Evolutionary conservation across 37 sponge, comb jelly and placozoan genomes (phyloP).

Genomic region (Haliclona indistincta): DNA sequence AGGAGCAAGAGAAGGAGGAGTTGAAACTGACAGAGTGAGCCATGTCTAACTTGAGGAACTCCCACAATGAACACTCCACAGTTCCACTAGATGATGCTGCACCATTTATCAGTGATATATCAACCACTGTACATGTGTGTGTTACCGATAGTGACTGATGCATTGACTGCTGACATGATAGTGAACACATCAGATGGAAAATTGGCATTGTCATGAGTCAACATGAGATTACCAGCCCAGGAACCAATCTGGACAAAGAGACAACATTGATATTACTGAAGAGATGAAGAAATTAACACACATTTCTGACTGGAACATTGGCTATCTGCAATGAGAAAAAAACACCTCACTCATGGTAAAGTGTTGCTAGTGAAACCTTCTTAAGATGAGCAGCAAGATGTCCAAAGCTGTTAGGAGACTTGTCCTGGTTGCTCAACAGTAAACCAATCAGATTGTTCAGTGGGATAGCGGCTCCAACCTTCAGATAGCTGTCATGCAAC

Average conservation of each 20-base stretch:
- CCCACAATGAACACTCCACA: constrained; percentile 22
- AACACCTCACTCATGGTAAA: not conserved
- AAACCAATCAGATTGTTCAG: constrained; percentile 40
- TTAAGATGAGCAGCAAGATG: constrained; percentile 48
- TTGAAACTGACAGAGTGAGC: constrained; percentile 23
- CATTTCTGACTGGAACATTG: constrained; percentile 68
- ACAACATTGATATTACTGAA: not conserved
- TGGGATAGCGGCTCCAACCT: constrained; percentile 61
- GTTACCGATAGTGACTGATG: constrained; percentile 69
- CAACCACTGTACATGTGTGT: too few species aligned
- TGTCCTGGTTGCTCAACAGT: constrained; percentile 40
- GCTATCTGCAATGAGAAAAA: constrained; percentile 29
- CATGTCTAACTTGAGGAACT: constrained; percentile 69
- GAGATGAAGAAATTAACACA: constrained; percentile 5
- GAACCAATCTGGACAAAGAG: constrained; percentile 38
- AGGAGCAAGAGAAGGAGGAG: not conserved
- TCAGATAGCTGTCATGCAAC: constrained; percentile 18
- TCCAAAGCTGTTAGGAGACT: constrained; percentile 33
- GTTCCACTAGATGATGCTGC: constrained; percentile 15
- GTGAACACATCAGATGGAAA: constrained; percentile 85
- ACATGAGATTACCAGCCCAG: constrained; percentile 76
- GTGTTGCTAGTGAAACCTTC: not conserved
- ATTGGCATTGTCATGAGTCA: constrained; percentile 61
- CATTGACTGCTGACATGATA: constrained; percentile 65
- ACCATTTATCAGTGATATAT: too few species aligned